Conservation (phyloP, 2,888 invertebrate genomes). For the Elgonia sp. region DNA sequence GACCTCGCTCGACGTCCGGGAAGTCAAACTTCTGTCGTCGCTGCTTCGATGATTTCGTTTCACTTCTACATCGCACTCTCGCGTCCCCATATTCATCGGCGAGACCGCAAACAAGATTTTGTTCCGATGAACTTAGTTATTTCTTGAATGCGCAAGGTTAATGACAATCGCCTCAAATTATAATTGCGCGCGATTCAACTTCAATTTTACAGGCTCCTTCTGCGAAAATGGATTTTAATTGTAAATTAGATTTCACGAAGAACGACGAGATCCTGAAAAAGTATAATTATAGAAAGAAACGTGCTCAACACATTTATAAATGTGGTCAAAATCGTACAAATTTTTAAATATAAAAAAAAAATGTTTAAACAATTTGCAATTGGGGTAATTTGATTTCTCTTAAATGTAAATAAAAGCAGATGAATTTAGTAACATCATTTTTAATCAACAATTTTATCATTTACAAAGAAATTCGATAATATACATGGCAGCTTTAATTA, state of each 20-base stretch:
- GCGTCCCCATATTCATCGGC: constrained; percentile 63
- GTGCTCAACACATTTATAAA: not conserved
- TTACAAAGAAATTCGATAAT: not conserved
- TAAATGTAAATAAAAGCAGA: not conserved
- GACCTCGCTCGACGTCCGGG: constrained; percentile 63
- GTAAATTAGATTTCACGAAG: constrained; percentile 44
- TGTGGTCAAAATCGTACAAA: no score
- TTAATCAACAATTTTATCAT: constrained; percentile 13
- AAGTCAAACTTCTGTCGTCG: constrained; percentile 68
- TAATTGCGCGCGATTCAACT: constrained; percentile 61
- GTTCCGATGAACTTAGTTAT: constrained; percentile 71
- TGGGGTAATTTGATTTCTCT: not conserved
- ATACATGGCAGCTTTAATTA: not conserved
- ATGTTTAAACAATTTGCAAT: no score
- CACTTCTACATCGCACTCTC: constrained; percentile 53
- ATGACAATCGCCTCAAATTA: constrained; percentile 69
- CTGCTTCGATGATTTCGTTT: constrained; percentile 70
- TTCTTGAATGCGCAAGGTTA: constrained; percentile 67
- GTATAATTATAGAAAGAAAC: constrained; percentile 19
- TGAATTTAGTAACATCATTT: not conserved
- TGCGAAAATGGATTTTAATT: constrained; percentile 53
- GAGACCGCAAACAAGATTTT: constrained; percentile 70
- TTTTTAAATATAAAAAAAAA: no score
- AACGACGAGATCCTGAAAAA: not conserved
- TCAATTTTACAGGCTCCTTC: constrained; percentile 57